Evolutionary conservation across 1,140 invertebrate genomes (phyloP), one percentile per base, ranked within the genome.

Genomic region (Thalassaphorura encarpata): DNA sequence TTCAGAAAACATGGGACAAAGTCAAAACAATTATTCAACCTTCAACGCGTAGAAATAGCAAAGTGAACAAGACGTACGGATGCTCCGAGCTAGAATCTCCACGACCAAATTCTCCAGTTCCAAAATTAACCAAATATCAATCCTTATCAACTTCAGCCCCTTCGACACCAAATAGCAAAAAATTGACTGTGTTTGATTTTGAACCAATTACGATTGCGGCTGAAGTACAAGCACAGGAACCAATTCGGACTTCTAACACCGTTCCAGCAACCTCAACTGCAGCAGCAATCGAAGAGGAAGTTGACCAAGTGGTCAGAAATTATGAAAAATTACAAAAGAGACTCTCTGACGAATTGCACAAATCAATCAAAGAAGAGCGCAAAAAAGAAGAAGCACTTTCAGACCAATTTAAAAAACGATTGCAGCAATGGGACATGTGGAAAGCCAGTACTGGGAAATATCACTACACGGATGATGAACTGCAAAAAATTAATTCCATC

Each of bases 401-500:
- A 2, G 78, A 81, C 0, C 83, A 87, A 57, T 88, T 88, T 68
- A 77, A 80, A 36, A 86, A 86, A 70, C 89, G 89, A 69, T 71
- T 90, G 1, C 78, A 83, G 60, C 87, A 90, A 67, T 90, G 86
- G 87, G 81, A 88, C 64, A 78, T 82, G n/a, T 80, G 83, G 64
- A 85, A 84, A 66, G 81, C 81, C 21, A 71, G 69, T 16, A 69
- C 68, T 21, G 67, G 69, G 1, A 67, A 59, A 51, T 54, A 45
- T 1, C 45, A 48, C 0, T 62, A 56, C 33, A 62, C 61, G 15
- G 76, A 76, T 46, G 76, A 76, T 51, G 77, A 81, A 56, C 69
- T 86, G 16, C 78, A 83, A 66, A 75, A 78, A n/a, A 52, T 81
- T 82, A 67, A 70, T 87, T 16, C 81, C 80, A 56, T 73, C 78